Base-by-base conservation (phyloP, 2,797 vertebrate species). In the Crenichthys baileyi region DNA sequence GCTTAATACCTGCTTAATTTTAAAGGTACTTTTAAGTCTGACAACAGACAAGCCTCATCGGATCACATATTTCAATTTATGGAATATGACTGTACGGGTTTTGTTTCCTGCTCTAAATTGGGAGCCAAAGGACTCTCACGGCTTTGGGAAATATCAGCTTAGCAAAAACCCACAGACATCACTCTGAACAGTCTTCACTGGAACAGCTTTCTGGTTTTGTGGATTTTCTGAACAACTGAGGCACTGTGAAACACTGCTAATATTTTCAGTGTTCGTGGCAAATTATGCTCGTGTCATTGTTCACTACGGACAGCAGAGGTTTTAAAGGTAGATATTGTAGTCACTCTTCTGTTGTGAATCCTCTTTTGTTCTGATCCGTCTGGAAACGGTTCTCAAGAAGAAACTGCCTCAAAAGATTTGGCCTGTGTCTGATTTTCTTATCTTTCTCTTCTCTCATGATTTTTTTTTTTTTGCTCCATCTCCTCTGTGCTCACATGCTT, bases 371-470 rank as follows among this genome's bases (percentile, higher is more conserved):
- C 75, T 73, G 41, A 63, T 88, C 58, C 70, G 70, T 75, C 50
- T 77, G 73, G 56, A 79, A 83, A 67, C 79, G 44, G 31, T 74
- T 84, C 79, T 81, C 79, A 79, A 80, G 67, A 82, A 65, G 56
- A 74, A 75, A 78, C 39, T 75, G 55, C 24, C 73, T 55, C 51
- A 55, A 70, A 50, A 7, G n/a, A 22, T 56, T 76, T 81, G 76
- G 36, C 13, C 71, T 73, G 77, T 16, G 56, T 73, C 29, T 58
- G 44, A 31, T 61, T 60, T 29, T 16, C 70, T 39, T 53, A 3
- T 67, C 9, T 41, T 8, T 55, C 36, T 53, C 55, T 4, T 24
- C 0, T 48, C 26, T 75, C 22, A 4, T 51, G n/a, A 2, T 7
- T 50, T 55, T 29, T 55, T 31, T 26, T 36, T 39, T 53, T 51